A percentile compares a stretch with the other conserved stretches of the same genome.
Conservation (phyloP, 2,113 vertebrate species). For the Saccopteryx leptura region DNA sequence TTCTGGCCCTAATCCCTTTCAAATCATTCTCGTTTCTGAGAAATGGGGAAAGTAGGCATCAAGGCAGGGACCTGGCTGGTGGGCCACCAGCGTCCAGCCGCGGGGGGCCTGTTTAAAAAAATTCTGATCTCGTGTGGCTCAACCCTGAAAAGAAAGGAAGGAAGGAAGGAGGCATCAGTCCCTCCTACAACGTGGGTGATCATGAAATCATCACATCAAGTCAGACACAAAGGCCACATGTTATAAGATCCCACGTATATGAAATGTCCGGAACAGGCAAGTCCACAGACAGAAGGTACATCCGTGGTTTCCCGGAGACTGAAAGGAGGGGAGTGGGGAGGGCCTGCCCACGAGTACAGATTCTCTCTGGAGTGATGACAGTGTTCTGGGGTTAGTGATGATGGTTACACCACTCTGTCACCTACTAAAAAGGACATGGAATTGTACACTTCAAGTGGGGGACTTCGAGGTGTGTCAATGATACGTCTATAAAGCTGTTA, state of each 20-base stretch:
- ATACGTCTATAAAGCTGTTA: not conserved
- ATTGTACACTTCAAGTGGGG: not conserved
- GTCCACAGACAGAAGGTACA: not conserved
- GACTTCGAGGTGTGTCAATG: not conserved
- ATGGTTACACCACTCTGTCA: not conserved
- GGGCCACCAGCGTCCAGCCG: not conserved
- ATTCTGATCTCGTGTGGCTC: not conserved
- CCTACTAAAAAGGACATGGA: not conserved
- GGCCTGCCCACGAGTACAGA: not conserved
- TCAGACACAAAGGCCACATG: rapidly evolving
- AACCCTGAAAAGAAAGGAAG: not conserved
- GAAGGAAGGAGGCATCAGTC: not conserved
- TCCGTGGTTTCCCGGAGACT: not conserved
- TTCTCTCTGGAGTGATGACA: not conserved
- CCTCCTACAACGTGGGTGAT: rapidly evolving
- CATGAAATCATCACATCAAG: rapidly evolving
- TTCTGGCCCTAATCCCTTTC: not conserved
- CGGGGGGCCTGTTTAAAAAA: not conserved
- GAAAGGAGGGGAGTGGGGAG: rapidly evolving
- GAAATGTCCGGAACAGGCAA: not conserved
- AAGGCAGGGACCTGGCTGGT: not conserved
- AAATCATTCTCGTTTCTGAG: constrained; percentile 25
- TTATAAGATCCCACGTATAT: rapidly evolving
- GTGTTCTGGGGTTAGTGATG: not conserved
- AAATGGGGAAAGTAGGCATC: not conserved